Base-by-base conservation (phyloP, 2,797 vertebrate genomes). In the Clamator glandarius region DNA sequence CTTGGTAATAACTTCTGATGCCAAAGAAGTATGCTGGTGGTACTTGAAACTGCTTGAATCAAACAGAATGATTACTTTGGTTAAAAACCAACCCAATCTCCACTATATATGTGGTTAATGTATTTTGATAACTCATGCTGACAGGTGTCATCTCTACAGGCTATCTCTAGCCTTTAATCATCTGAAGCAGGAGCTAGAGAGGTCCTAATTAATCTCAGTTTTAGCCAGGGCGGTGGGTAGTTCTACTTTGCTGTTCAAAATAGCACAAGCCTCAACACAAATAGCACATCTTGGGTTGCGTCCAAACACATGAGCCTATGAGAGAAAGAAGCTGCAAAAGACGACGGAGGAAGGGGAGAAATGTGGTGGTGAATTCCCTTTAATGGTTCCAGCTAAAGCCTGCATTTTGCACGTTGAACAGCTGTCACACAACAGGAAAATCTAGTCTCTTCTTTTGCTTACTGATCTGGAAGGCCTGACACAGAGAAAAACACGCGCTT, bases 91-190 rank as follows among this genome's bases (percentile, higher is more conserved):
- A 87, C 29, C 36, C 68, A 66, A 1, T 15, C 66, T 50, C 20
- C 35, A 33, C 44, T 59, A 72, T 64, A 58, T 28, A 28, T 76
- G 63, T 58, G 42, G 16, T 41, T 87, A 68, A 67, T 78, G 54
- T 20, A 55, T 79, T 81, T 66, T 6, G 13, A 48, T 84, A 89
- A 52, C 41, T 93, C 83, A 15, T 14, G 15, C 81, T 92, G 93
- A 76, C 87, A 95, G 80, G 73, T 84, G 63, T 84, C 95, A 93
- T 94, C 94, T 95, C 90, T 55, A 59, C 91, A 93, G 79, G 91
- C 55, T 67, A 58, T 42, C 81, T 87, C 62, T 36, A 79, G 69
- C 42, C 52, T 92, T 94, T 97, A 73, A 93, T 93, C 84, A 81
- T 59, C 80, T 29, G 79, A 81, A 88, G 29, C 66, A 63, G 85